These are phyloP conservation scores for Metacarcinus magister DNA, from an alignment of 2,888 invertebrate genomes.

Conservation along the genomic window DNA sequence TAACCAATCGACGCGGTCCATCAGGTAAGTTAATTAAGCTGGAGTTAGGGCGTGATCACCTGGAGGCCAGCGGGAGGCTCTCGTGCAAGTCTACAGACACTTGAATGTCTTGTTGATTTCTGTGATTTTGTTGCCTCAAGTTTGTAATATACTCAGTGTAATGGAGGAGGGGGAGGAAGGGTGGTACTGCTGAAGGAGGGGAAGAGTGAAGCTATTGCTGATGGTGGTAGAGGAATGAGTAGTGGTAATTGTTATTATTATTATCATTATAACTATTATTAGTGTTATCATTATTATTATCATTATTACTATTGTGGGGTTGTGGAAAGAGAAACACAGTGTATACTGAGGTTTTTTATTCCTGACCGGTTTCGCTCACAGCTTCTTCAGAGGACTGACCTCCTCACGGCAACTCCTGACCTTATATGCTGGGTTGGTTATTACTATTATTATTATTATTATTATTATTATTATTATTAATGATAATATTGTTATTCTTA, in stretches of 20 bases:
- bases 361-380: too few species aligned
- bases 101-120: slow-evolving; percentile 28
- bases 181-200: not conserved
- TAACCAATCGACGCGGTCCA: slow-evolving; percentile 49
- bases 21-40: slow-evolving; percentile 49
- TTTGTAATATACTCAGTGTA: not conserved
- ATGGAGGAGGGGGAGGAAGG: not conserved
- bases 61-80: not conserved
- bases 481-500: too few species aligned
- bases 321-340: too few species aligned
- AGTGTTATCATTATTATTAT: not conserved
- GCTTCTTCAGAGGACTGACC: too few species aligned
- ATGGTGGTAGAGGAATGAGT: too few species aligned
- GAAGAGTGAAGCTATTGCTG: not conserved
- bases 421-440: too few species aligned
- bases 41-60: slow-evolving; percentile 45
- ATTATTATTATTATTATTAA: too few species aligned
- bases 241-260: not conserved
- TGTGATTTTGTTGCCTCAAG: not conserved
- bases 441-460: too few species aligned
- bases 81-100: not conserved
- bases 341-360: too few species aligned
- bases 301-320: not conserved
- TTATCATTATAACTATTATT: not conserved
- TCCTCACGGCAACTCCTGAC: too few species aligned